Base-by-base conservation (phyloP, 2,113 vertebrate species). In the Ciconia boyciana region DNA sequence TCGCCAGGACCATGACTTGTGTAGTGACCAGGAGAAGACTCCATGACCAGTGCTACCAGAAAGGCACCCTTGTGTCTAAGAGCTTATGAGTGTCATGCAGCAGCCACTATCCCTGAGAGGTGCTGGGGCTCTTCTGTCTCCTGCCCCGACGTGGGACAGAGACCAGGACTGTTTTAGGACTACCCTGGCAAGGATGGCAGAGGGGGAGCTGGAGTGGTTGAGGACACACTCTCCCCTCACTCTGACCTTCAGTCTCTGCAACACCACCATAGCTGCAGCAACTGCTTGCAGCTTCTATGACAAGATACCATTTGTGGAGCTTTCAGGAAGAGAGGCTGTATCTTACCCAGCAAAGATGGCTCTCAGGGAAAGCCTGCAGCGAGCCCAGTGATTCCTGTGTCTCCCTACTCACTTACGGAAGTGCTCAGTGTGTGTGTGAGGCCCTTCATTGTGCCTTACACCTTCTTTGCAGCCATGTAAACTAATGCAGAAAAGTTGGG, bases 121-220 rank as follows among this genome's bases (percentile, higher is more conserved):
- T 83, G 41, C n/a, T 79, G 36, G 4, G 10, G 39, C 48, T 85
- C 44, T 62, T 54, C 43, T 57, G 49, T 41, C 36, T 69, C 57
- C 54, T 82, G 51, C 18, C 48, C 58, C 31, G 1, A 5, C 2
- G 9, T 80, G 64, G 34, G 39, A 31, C 6, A 5, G 51, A 66
- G 26, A 70, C 55, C 46, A 43, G 22, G 34, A 22, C 51, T 69
- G 15, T 20, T 9, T 46, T 28, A 77, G 65, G 46, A 44, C 32
- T 49, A 7, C 21, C 10, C 32, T 1, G 0, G n/a, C 18, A 21
- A 61, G 36, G 28, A 49, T 0, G 0, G 32, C 22, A 57, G 41
- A 60, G 54, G 8, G 18, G 32, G 17, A 86, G 41, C 20, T 66
- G 90, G 43, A 41, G 28, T 77, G 54, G 48, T 39, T 71, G 26